These are phyloP conservation scores for Lasioglossum zephyrum DNA, from an alignment of 2,888 invertebrate species.

Conservation along the genomic window DNA sequence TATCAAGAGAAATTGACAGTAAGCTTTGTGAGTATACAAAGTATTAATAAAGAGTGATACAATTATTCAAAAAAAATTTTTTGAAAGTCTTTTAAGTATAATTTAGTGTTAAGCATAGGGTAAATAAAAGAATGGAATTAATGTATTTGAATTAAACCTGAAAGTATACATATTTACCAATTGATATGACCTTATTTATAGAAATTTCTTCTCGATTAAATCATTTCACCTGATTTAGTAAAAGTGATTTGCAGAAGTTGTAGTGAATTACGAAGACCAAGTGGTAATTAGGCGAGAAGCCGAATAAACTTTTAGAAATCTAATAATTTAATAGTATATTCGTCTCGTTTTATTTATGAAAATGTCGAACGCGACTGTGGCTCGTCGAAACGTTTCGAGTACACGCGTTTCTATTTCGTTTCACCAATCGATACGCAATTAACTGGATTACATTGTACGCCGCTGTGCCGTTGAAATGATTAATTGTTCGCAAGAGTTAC, in stretches of 20 bases:
- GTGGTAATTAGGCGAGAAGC: background rate
- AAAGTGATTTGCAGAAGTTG: background rate
- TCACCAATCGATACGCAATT: conserved; percentile 27
- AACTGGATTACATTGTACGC: conserved; percentile 14
- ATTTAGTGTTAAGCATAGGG: no score
- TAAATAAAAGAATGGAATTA: no score
- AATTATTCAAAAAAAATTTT: no score
- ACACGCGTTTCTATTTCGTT: conserved; percentile 4
- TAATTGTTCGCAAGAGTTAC: conserved; percentile 44
- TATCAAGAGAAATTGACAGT: no score
- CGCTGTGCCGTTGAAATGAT: conserved; percentile 42
- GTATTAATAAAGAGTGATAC: no score
- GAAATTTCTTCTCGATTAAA: no score
- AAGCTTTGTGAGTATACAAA: no score
- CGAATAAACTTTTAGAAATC: background rate
- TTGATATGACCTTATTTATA: no score
- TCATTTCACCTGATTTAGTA: background rate
- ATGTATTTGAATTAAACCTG: no score
- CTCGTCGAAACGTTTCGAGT: conserved; percentile 11
- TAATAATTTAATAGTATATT: background rate
- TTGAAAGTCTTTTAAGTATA: no score
- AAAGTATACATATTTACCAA: no score
- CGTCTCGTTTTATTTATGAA: conserved; percentile 15
- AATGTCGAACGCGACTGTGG: background rate
- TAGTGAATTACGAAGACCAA: background rate